Percentiles rank a stretch among this genome's conserved stretches.
These are phyloP conservation scores for Ectobius pallidus DNA, from an alignment of 2,888 invertebrate species.

Conservation along the genomic window DNA sequence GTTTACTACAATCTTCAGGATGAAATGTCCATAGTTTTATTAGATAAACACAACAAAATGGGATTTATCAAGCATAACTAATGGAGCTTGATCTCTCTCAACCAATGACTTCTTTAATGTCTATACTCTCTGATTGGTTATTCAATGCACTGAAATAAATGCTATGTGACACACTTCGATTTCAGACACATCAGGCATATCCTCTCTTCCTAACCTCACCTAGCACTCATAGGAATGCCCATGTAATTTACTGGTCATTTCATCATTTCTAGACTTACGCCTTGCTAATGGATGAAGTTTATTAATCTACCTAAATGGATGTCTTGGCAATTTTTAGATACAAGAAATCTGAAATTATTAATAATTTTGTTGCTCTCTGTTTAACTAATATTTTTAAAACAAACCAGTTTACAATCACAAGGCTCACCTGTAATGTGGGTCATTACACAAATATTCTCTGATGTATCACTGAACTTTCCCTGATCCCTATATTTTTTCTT, in stretches of 20 bases:
- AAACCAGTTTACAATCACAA: too few species aligned
- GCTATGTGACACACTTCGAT: neutral
- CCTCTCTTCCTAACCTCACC: neutral
- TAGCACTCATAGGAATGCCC: constrained; percentile 1
- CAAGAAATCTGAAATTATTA: neutral
- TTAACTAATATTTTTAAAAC: too few species aligned
- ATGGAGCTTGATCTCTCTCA: neutral
- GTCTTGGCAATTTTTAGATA: neutral
- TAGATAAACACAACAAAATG: too few species aligned
- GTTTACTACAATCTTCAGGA: too few species aligned
- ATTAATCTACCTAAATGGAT: neutral
- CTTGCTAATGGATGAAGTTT: neutral
- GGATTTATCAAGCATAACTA: neutral
- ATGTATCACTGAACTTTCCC: too few species aligned
- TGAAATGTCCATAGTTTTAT: too few species aligned
- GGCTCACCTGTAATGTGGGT: too few species aligned
- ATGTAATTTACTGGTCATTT: too few species aligned
- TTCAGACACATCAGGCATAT: constrained; percentile 6
- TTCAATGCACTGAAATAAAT: constrained; percentile 2
- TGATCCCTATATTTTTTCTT: too few species aligned
- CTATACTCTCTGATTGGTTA: constrained; percentile 11
- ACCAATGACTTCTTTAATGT: constrained; percentile 8
- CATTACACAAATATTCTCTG: too few species aligned
- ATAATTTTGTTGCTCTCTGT: too few species aligned
- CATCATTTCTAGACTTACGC: neutral